These are phyloP conservation scores for Meles meles DNA, from an alignment of 2,113 vertebrate species.

Conservation along the genomic window DNA sequence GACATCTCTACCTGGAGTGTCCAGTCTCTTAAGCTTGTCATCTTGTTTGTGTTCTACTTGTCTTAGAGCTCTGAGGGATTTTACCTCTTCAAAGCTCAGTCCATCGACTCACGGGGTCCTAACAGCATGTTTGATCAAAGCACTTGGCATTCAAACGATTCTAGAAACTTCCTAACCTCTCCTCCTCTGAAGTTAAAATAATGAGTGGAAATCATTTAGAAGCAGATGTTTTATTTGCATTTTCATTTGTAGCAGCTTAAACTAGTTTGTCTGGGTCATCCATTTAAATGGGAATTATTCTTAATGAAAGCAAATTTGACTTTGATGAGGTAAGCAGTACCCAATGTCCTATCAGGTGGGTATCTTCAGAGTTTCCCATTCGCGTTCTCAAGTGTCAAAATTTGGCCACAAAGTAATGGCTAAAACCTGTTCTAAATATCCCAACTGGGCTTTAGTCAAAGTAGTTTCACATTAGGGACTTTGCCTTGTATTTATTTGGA, in stretches of 20 bases:
- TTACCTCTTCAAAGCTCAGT: slow-evolving; percentile 69
- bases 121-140: slow-evolving; percentile 12
- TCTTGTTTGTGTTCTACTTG: slow-evolving; percentile 54
- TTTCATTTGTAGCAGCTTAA: slow-evolving; percentile 45
- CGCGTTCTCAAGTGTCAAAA: neutral
- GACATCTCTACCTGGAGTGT: slow-evolving; percentile 71
- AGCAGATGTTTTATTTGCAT: slow-evolving; percentile 56
- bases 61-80: slow-evolving; percentile 56
- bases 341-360: accelerated
- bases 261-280: slow-evolving; percentile 20
- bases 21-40: slow-evolving; percentile 60
- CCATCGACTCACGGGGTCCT: slow-evolving; percentile 40
- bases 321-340: neutral
- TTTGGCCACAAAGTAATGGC: neutral
- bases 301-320: neutral
- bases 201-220: slow-evolving; percentile 49
- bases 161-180: slow-evolving; percentile 64
- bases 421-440: neutral
- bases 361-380: neutral
- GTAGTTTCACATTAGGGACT: neutral
- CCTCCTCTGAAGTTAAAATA: slow-evolving; percentile 72
- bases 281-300: neutral
- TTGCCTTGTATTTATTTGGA: neutral
- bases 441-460: neutral
- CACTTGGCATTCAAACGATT: slow-evolving; percentile 68